Evolutionary conservation across 2,797 vertebrate genomes (phyloP), one percentile per base, ranked within the genome.

Genomic region (Poeciliopsis paucimaculata): DNA sequence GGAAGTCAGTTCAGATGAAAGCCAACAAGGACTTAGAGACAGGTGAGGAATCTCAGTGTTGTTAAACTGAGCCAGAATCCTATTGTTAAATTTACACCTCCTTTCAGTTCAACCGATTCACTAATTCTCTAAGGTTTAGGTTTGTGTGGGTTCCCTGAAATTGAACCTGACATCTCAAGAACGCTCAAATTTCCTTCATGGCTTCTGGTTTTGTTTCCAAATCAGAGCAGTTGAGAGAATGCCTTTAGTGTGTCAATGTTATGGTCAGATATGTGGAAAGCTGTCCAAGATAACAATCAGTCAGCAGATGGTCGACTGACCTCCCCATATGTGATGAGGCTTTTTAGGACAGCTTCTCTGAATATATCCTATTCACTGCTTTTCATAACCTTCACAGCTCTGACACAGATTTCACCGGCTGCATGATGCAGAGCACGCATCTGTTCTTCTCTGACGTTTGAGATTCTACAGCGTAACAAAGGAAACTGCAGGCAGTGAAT

Each of bases 221-320:
- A 75, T 71, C 5, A 41, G 53, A 28, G 64, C 45, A 80, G 75
- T 11, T 31, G 0, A 43, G 72, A 62, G 73, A 36, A 82, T 79
- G 79, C 78, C 73, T 88, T 78, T 57, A 81, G 77, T 72, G 8
- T 36, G 77, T 84, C 84, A 87, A 84, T 89, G 85, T 85, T 53
- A 64, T 36, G 28, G 75, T 86, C 85, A 91, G 90, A 92, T 93
- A 81, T 82, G 81, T 53, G 5, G 60, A 76, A 80, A 87, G 87
- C 86, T 79, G 78, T 86, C 85, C 86, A 85, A 85, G 83, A 90
- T 88, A 88, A 89, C 87, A 87, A 85, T 88, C 88, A 79, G 80
- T 85, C 84, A 85, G 36, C 93, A 94, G 93, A 93, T 93, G 92
- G 92, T 89, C 82, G 72, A 28, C 87, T 87, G 92, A 93, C 91